Percentiles rank a stretch among this genome's conserved stretches.
Evolutionary conservation across 1,140 invertebrate genomes (phyloP).

Genomic region (Orussus abietinus): DNA sequence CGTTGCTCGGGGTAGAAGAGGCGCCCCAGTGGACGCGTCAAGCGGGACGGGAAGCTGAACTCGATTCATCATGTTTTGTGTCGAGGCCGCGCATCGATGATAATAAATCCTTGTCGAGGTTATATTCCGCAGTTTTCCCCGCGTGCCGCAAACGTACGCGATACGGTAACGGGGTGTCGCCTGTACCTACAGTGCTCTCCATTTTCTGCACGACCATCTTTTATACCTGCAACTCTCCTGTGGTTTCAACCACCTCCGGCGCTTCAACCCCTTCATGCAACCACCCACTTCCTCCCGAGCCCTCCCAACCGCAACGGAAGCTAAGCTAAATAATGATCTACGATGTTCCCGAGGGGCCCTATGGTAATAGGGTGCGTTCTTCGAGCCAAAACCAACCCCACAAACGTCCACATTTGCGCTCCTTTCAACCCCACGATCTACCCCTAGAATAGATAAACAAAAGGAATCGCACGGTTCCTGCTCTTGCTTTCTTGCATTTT

Average conservation of each 20-base stretch:
- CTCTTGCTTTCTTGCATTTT: no score
- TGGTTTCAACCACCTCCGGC: conserved; percentile 22
- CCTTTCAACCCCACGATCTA: no score
- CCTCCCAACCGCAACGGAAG: no score
- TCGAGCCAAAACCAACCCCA: no score
- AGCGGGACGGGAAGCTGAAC: conserved; percentile 22
- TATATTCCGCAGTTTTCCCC: conserved; percentile 5
- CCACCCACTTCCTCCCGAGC: no score
- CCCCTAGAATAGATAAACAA: no score
- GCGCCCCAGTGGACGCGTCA: conserved; percentile 17
- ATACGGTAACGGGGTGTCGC: no score
- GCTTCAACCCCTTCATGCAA: no score
- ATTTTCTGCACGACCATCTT: conserved; percentile 18
- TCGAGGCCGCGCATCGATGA: conserved; percentile 35
- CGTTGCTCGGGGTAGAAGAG: conserved; percentile 7
- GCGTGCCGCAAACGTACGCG: no score
- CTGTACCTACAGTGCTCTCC: conserved; percentile 11
- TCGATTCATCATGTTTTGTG: conserved; percentile 46
- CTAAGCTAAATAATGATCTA: conserved; percentile 47
- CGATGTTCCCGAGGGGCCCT: conserved; percentile 21
- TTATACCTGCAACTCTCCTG: no score
- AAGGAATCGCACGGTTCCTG: no score
- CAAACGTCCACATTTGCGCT: no score
- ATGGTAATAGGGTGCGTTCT: background rate
- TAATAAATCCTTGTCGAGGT: conserved; percentile 44